Evolutionary conservation across 2,797 vertebrate species (phyloP).

Genomic region (Eulemur mongoz): DNA sequence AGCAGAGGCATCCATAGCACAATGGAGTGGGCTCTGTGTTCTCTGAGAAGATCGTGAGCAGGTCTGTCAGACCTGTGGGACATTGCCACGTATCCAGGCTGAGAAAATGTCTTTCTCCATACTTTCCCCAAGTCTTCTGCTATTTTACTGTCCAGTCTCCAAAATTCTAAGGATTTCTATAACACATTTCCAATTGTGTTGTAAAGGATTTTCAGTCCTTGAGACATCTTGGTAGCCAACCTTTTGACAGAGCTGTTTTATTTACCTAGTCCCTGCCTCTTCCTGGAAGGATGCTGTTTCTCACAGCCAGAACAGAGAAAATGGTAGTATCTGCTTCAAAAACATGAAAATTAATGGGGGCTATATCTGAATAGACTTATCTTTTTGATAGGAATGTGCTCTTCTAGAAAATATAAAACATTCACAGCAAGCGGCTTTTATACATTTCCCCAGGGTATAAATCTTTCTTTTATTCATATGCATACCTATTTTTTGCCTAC

Average conservation of each 20-base stretch:
- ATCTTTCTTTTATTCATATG: neutral
- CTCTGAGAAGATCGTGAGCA: neutral
- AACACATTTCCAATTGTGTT: neutral
- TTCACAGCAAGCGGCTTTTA: neutral
- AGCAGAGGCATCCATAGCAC: accelerated
- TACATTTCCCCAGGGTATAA: neutral
- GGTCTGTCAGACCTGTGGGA: neutral
- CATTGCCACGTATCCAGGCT: neutral
- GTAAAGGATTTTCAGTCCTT: neutral
- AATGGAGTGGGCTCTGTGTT: neutral
- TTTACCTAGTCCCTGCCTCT: neutral
- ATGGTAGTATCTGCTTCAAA: conserved; percentile 26
- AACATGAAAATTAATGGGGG: conserved; percentile 1
- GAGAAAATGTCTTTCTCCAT: neutral
- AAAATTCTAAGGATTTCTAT: neutral
- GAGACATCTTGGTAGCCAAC: neutral
- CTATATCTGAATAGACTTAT: neutral
- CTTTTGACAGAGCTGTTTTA: neutral
- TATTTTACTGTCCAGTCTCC: neutral
- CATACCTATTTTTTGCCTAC: conserved; percentile 18
- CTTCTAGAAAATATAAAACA: conserved; percentile 33
- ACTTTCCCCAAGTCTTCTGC: neutral
- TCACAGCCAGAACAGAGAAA: neutral
- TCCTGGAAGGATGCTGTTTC: neutral
- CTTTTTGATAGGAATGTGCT: conserved; percentile 4